These are phyloP conservation scores for Diceros bicornis DNA, from an alignment of 2,797 vertebrate genomes.

Conservation along the genomic window DNA sequence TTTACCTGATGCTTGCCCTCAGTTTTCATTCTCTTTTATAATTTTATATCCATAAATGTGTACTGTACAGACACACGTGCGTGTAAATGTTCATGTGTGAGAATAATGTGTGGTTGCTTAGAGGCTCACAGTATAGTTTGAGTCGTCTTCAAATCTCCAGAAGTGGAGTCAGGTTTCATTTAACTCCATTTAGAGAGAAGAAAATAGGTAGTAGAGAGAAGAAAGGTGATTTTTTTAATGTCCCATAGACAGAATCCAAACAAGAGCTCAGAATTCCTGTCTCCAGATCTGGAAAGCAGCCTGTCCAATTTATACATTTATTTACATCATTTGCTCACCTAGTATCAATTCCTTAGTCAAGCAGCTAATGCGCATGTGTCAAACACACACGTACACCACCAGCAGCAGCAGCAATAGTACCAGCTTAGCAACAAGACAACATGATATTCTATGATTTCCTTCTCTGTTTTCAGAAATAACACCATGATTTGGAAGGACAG, in stretches of 20 bases:
- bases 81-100: neutral
- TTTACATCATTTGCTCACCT: neutral
- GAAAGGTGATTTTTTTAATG: neutral
- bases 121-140: neutral
- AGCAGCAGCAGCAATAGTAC: neutral
- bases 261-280: neutral
- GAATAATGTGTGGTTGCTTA: neutral
- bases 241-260: neutral
- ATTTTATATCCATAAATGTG: neutral
- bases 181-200: neutral
- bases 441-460: neutral
- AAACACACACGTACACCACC: neutral
- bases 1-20: neutral
- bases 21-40: neutral
- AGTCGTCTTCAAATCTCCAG: neutral
- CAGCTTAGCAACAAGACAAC: neutral
- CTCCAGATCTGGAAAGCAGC: neutral
- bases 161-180: neutral
- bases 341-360: neutral
- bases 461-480: neutral
- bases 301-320: neutral
- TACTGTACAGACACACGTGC: neutral
- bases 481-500: neutral
- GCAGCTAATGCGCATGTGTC: neutral
- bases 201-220: neutral